These are phyloP conservation scores for Bemisia tabaci DNA, from an alignment of 1,140 invertebrate genomes.

Conservation along the genomic window DNA sequence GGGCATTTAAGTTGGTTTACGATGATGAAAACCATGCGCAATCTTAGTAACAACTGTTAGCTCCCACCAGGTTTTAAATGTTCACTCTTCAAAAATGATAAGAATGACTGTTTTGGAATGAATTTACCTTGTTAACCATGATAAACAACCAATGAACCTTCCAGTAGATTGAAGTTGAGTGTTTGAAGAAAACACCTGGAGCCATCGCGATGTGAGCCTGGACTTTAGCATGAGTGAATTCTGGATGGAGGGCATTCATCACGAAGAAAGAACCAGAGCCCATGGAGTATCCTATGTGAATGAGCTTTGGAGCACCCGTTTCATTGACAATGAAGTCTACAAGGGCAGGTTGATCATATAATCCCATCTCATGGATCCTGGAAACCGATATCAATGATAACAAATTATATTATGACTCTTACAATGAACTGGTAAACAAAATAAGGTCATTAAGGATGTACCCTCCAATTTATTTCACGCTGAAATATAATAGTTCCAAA, in stretches of 20 bases:
- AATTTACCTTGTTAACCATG: neutral
- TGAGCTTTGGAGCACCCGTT: slow-evolving; percentile 36
- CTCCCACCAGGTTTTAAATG: too few relatives aligned
- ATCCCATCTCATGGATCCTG: slow-evolving; percentile 50
- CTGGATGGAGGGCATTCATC: slow-evolving; percentile 34
- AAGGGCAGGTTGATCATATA: slow-evolving; percentile 50
- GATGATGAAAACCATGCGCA: too few relatives aligned
- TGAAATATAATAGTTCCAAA: too few relatives aligned
- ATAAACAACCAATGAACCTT: neutral
- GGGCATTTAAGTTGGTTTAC: too few relatives aligned
- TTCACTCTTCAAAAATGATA: too few relatives aligned
- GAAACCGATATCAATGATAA: too few relatives aligned
- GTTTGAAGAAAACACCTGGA: slow-evolving; percentile 27
- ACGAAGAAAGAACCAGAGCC: slow-evolving; percentile 38
- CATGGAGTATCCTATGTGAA: slow-evolving; percentile 37
- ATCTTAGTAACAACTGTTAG: too few relatives aligned
- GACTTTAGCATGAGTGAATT: slow-evolving; percentile 39
- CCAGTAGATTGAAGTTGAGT: neutral
- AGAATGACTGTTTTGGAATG: too few relatives aligned
- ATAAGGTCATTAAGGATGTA: too few relatives aligned
- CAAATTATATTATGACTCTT: too few relatives aligned
- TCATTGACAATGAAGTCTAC: slow-evolving; percentile 45
- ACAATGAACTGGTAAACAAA: too few relatives aligned
- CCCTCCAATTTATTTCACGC: too few relatives aligned
- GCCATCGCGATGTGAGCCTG: slow-evolving; percentile 30